Base-by-base conservation (phyloP, 1,140 invertebrate genomes). In the Harpegnathos saltator region DNA sequence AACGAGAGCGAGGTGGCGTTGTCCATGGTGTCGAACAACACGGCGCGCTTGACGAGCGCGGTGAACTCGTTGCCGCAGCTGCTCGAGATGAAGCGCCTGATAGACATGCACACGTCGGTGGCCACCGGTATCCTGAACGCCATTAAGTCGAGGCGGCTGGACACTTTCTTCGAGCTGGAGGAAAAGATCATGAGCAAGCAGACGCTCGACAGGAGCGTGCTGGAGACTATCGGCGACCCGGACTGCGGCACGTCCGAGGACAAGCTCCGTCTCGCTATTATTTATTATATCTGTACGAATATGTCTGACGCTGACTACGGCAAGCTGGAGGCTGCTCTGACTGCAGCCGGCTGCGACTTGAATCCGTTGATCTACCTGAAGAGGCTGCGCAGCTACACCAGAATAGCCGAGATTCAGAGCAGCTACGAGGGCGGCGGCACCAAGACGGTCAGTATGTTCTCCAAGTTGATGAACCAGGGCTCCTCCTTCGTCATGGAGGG, bases 401-500 rank as follows among this genome's bases (percentile, higher is more conserved):
- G 97, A 95, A 97, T 98, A 95, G 95, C 96, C 0, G 95, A 96
- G 69, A 94, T 95, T 38, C 93, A 95, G 73, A 96, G 95, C 92
- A 97, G 97, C 90, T 98, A 98, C 86, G 97, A 97, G 91, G 98
- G 98, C n/a, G 98, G 98, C 59, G 98, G 98, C 24, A 99, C 98
- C 0, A 99, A 98, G 95, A 99, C 98, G 0, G 98, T 99, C 0
- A 98, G 97, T 87, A 99, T 99, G 99, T 99, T 99, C 94, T 98
- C 98, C 1, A 99, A 99, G 94, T 95, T 99, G 17, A 97, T 99
- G 90, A 98, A 97, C 7, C 98, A 99, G 93, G 98, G 98, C 33
- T 99, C 98, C 1, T 98, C 98, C 62, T 99, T 99, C 95, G 98
- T 99, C 0, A 99, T 99, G 99, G 99, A 99, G 95, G 99, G 99